Evolutionary conservation across 2,888 invertebrate genomes (phyloP), one percentile per base, ranked within the genome.

Genomic region (Zele albiditarsus): DNA sequence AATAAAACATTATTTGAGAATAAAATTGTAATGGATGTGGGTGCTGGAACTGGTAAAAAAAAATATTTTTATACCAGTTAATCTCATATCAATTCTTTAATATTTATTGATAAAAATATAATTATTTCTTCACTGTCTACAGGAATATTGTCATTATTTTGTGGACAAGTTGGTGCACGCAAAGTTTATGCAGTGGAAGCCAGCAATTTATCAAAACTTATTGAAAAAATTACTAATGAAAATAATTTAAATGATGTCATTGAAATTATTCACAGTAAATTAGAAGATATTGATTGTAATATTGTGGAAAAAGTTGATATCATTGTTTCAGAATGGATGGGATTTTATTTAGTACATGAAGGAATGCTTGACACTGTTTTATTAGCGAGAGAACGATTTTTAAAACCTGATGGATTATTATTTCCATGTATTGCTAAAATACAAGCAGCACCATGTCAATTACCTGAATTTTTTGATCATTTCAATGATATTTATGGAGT

Each of bases 321-420:
- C 12, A 96, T 98, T 79, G 93, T 98, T 5, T 98, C 98, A 0
- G 98, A 98, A 90, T 98, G 98, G 98, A 98, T 98, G 98, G 98
- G 98, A 0, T 98, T 98, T 89, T 98, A 97, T 90, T 91, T 98
- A 42, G 90, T 98, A 20, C 98, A 98, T 86, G 98, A 98, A 90
- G 97, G 96, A 8, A 98, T 98, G 98, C 88, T 98, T 71, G 96
- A 97, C 87, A 96, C 97, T 0, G 95, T 98, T 3, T 90, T 98
- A 14, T 90, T 90, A 82, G 97, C 97, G 0, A 91, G 97, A 82
- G 95, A 98, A 85, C 92, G 92, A 78, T 97, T 95, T 88, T 90
- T 98, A 0, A 94, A 93, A 84, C 90, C 92, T 27, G 91, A 91
- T 80, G 96, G 97, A 0, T 86, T 91, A 4, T 92, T 97, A 89